phyloP scores from a whole-genome alignment of 2,113 vertebrate species.

The Microtus montanus region DNA sequence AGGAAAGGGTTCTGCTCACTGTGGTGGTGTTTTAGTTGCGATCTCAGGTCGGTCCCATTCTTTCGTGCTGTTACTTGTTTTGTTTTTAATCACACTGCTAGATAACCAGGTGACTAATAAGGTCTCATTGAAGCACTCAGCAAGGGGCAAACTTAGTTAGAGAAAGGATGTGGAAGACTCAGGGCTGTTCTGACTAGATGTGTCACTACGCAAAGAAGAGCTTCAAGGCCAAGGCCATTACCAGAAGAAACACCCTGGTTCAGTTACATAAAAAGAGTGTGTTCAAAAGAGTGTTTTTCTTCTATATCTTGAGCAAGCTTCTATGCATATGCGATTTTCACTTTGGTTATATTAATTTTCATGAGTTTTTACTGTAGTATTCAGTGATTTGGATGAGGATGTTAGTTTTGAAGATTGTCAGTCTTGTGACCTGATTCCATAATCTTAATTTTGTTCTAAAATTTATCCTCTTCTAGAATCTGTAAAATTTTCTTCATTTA shows the following conservation, averaged over 20 bases:
- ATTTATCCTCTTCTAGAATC: not conserved
- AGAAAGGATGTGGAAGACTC: not conserved
- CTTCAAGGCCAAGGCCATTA: not conserved
- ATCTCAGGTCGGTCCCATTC: not conserved
- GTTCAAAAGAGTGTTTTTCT: not conserved
- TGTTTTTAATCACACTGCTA: not conserved
- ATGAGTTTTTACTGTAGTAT: not conserved
- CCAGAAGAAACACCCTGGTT: not conserved
- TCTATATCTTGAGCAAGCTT: not conserved
- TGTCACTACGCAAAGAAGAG: not conserved
- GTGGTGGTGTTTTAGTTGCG: not conserved
- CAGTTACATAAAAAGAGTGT: not conserved
- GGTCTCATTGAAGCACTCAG: not conserved
- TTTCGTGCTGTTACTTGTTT: not conserved
- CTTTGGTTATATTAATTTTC: slow-evolving; percentile 12
- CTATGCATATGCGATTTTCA: not conserved
- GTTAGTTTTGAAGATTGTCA: not conserved
- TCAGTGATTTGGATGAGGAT: not conserved
- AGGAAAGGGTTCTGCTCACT: not conserved
- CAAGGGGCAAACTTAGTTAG: not conserved
- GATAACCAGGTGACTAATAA: not conserved
- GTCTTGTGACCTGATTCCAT: not conserved
- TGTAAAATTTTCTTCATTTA: not conserved
- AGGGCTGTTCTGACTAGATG: not conserved
- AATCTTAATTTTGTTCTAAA: slow-evolving; percentile 20